These are phyloP conservation scores for Hozukius guyotensis DNA, from an alignment of 2,797 vertebrate genomes.

Conservation along the genomic window DNA sequence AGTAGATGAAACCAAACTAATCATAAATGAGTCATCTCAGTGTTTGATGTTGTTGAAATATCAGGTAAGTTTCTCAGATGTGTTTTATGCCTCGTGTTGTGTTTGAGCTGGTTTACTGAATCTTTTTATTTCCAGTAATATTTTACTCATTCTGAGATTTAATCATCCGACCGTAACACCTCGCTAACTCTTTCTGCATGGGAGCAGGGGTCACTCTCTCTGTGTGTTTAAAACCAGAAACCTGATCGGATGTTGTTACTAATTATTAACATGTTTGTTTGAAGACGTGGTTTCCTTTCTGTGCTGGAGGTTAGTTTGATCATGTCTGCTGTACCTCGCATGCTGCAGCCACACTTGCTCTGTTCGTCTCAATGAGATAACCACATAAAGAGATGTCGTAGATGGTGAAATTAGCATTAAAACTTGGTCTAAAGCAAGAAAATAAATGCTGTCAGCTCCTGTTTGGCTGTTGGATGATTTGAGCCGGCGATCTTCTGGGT, in stretches of 20 bases:
- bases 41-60: not conserved
- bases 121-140: not conserved
- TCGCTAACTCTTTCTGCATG: constrained; percentile 53
- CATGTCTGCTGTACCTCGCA: constrained; percentile 9
- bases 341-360: not conserved
- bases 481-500: constrained; percentile 5
- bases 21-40: not conserved
- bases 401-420: not conserved
- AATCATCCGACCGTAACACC: constrained; percentile 21
- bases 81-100: not conserved
- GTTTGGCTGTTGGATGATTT: not conserved
- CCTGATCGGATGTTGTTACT: constrained; percentile 3
- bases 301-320: constrained; percentile 18
- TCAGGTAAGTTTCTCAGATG: not conserved
- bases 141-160: not conserved
- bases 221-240: not conserved
- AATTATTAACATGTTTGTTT: constrained; percentile 43
- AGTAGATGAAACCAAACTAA: not conserved
- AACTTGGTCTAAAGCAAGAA: not conserved
- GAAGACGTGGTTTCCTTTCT: not conserved
- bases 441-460: not conserved
- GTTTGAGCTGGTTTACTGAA: not conserved
- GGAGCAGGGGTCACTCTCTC: constrained; percentile 5
- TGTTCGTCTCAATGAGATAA: not conserved
- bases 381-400: not conserved